Base-by-base conservation (phyloP, 1,140 invertebrate species). In the Cydia splendana region DNA sequence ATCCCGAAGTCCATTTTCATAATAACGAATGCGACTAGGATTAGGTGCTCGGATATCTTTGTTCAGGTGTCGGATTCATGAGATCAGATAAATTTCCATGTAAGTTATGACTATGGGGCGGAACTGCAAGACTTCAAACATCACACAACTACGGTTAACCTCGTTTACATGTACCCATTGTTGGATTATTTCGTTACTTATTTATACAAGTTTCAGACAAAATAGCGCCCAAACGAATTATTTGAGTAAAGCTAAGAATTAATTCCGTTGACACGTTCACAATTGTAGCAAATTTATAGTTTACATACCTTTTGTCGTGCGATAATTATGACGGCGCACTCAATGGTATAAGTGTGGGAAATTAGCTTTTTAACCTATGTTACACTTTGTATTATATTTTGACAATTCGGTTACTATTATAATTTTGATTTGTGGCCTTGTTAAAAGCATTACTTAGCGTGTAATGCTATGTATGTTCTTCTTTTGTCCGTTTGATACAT, bases 401-500 rank as follows among this genome's bases (percentile, higher is more conserved):
- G 86, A 91, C 91, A 88, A 91, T 87, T 88, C 82, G 85, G 85
- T 87, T 87, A 80, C 80, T 85, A 91, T 91, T 90, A 90, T 78
- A 84, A 90, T 89, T 87, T 90, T 88, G 84, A 80, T 81, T 88
- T 86, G 81, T 81, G 79, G 80, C 76, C 84, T 79, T 85, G 85
- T 86, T 85, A 89, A 90, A 87, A 89, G 82, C 83, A 81, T 87
- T 86, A 88, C 84, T 90, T 88, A 84, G 83, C 76, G 79, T 74
- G 80, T 84, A 71, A 71, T 71, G 67, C 67, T 87, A 88, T 90
- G 82, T 91, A 87, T 91, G 87, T 91, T 91, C 88, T 88, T 85
- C 85, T 88, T 88, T 93, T 93, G 89, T 91, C 87, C 78, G 48
- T 77, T 74, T 89, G 90, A 91, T 89, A 87, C 84, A 87, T 93